Evolutionary conservation across 2,797 vertebrate species (phyloP), one percentile per base, ranked within the genome.

Genomic region (Pangasius mekongensis): DNA sequence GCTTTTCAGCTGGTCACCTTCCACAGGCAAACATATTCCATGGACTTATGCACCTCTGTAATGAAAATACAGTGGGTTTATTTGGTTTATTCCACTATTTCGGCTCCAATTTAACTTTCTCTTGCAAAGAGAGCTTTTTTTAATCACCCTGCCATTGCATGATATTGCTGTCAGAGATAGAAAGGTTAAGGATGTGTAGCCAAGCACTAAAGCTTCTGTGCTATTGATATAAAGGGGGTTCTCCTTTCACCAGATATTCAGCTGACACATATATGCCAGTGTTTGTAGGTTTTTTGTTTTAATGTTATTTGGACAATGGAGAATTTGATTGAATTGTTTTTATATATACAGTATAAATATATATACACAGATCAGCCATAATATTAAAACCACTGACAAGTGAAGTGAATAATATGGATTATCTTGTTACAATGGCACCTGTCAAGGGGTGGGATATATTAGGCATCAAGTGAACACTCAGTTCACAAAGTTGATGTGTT

Each of bases 41-140:
- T 16, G 5, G 81, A 60, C 67, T 89, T 86, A 84, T 80, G 54
- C 66, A 81, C 22, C 62, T 54, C 54, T 78, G 24, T 81, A 90
- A 91, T 88, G 47, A 85, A 89, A 89, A 83, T 71, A 56, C n/a
- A 58, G 83, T 87, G 81, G 76, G 83, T 91, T 84, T 77, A 74
- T 91, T 87, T 73, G 62, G 54, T 88, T 87, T 87, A 90, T 83
- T 90, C 60, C 66, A 62, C 69, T 87, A 52, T 83, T 88, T 87
- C 84, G 43, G 82, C 30, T 83, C 85, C 47, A 43, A 74, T 84
- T 87, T 86, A 84, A 76, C 76, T 88, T 43, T 60, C 7, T 80
- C 66, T 56, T 66, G 49, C 47, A 47, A 76, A 86, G 60, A 71
- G 22, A 13, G 54, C 73, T 80, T 27, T 80, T 60, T 87, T 56